A percentile compares a stretch with the other conserved stretches of the same genome.
Conservation (phyloP, 2,797 vertebrate genomes). For the Falco biarmicus region DNA sequence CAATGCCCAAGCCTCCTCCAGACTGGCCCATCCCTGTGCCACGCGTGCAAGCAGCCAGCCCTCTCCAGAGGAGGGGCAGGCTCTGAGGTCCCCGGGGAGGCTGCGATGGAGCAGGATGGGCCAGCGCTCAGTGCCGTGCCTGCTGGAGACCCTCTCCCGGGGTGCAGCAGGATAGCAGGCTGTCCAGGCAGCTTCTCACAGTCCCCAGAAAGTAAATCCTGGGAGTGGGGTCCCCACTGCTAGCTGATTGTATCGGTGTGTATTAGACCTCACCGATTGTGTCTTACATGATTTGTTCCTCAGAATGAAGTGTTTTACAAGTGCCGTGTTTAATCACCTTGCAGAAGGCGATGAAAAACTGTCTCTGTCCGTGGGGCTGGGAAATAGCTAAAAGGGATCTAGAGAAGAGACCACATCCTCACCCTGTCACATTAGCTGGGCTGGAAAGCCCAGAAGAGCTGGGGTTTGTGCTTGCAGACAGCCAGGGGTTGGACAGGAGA, state of each 20-base stretch:
- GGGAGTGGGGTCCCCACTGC: neutral
- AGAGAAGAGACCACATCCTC: neutral
- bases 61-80: neutral
- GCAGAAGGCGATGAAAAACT: neutral
- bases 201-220: neutral
- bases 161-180: neutral
- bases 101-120: neutral
- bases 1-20: neutral
- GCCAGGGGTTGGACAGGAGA: neutral
- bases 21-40: neutral
- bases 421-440: fast-evolving
- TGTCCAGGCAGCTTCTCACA: neutral
- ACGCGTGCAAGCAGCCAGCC: fast-evolving
- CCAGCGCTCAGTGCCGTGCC: neutral
- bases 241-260: neutral
- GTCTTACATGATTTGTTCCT: constrained; percentile 42
- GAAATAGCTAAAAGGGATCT: neutral
- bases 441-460: neutral
- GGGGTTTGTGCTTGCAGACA: neutral
- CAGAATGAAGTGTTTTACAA: constrained; percentile 37
- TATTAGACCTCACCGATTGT: constrained; percentile 2
- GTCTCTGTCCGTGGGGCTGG: neutral
- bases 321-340: constrained; percentile 47
- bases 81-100: neutral
- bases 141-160: neutral